Percentiles rank a stretch among this genome's conserved stretches.
phyloP scores from a whole-genome alignment of 2,888 invertebrate genomes.

The Scaptomyza caliginosa region DNA sequence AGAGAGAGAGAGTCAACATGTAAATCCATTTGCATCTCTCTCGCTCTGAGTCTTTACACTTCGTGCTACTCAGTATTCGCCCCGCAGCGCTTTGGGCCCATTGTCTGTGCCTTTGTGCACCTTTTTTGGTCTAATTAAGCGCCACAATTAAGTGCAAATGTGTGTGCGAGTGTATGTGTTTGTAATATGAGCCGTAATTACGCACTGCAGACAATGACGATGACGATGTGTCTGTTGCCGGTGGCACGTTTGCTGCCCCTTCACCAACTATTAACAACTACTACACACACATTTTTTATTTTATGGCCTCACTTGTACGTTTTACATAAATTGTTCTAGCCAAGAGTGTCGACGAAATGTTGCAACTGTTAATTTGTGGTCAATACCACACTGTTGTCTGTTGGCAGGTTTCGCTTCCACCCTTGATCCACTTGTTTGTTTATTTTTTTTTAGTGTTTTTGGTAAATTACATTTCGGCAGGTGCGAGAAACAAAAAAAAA shows the following conservation, averaged over 20 bases:
- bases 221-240: slow-evolving; percentile 2
- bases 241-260: slow-evolving; percentile 13
- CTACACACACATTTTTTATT: slow-evolving; percentile 45
- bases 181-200: slow-evolving; percentile 76
- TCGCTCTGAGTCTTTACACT: background rate
- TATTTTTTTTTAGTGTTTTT: slow-evolving; percentile 20
- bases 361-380: slow-evolving; percentile 80
- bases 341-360: slow-evolving; percentile 48
- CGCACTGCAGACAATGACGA: slow-evolving; percentile 64
- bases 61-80: background rate
- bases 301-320: slow-evolving; percentile 51
- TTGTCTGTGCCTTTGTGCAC: slow-evolving; percentile 70
- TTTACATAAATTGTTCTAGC: slow-evolving; percentile 62
- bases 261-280: slow-evolving; percentile 12
- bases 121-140: slow-evolving; percentile 78
- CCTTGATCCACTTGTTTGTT: slow-evolving; percentile 44
- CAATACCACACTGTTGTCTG: slow-evolving; percentile 61
- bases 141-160: slow-evolving; percentile 79
- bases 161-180: slow-evolving; percentile 15
- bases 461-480: slow-evolving; percentile 64
- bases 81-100: slow-evolving; percentile 50
- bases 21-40: slow-evolving; percentile 64
- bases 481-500: slow-evolving; percentile 42
- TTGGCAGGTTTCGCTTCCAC: slow-evolving; percentile 18
- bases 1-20: slow-evolving; percentile 34